Evolutionary conservation across 1,140 invertebrate species (phyloP).

Genomic region (Meloidogyne exigua): DNA sequence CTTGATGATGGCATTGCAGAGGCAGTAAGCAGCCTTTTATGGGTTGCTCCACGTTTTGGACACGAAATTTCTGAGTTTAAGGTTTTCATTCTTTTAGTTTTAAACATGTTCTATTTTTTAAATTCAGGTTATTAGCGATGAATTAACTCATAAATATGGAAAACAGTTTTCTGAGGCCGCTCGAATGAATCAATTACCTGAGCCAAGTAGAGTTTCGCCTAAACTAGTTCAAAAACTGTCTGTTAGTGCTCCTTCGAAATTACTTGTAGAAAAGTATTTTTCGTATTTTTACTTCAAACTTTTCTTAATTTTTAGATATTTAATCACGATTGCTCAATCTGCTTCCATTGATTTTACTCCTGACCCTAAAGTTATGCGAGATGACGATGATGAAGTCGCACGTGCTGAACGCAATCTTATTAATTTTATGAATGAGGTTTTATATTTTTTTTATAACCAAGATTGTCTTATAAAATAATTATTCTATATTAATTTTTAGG

Average conservation of each 20-base stretch:
- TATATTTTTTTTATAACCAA: background rate
- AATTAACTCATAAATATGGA: conserved; percentile 87
- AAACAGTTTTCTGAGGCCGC: conserved; percentile 85
- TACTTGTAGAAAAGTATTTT: conserved; percentile 83
- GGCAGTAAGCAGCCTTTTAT: conserved; percentile 90
- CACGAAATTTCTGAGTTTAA: conserved; percentile 65
- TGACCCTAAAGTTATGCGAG: conserved; percentile 79
- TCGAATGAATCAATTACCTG: conserved; percentile 72
- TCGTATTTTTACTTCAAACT: conserved; percentile 18
- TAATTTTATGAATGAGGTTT: conserved; percentile 68
- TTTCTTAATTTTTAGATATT: conserved; percentile 60
- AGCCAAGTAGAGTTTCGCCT: conserved; percentile 78
- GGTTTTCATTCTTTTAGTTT: conserved; percentile 43
- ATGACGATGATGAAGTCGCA: conserved; percentile 70
- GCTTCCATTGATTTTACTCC: conserved; percentile 87
- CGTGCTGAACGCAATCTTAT: conserved; percentile 76
- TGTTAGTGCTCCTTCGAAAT: conserved; percentile 89
- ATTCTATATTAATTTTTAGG: too few relatives aligned
- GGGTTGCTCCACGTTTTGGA: conserved; percentile 82
- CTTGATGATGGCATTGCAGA: conserved; percentile 91
- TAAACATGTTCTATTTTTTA: background rate
- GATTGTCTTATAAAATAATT: too few relatives aligned
- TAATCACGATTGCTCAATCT: conserved; percentile 87
- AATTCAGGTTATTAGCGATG: conserved; percentile 84
- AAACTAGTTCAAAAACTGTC: conserved; percentile 93